Evolutionary conservation across 2,113 vertebrate species (phyloP).

Genomic region (Bombycilla garrulus): DNA sequence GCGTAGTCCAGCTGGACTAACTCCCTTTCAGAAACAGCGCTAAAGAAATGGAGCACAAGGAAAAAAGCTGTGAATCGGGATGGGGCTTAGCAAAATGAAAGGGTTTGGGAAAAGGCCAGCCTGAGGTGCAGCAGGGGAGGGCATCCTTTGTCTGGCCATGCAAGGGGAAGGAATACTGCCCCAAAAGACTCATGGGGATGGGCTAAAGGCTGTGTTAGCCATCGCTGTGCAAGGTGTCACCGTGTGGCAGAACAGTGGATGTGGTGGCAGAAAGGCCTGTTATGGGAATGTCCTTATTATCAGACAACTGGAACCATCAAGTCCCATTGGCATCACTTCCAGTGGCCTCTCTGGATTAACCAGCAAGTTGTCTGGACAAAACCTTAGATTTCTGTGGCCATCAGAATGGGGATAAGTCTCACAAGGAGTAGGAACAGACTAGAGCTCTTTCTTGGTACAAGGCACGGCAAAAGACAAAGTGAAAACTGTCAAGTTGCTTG

Average conservation of each 20-base stretch:
- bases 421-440: not conserved
- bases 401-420: not conserved
- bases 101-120: not conserved
- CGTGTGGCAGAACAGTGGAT: fast-evolving
- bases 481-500: not conserved
- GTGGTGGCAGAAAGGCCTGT: not conserved
- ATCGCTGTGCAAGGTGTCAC: fast-evolving
- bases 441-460: not conserved
- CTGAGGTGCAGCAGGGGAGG: not conserved
- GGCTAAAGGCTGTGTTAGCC: not conserved
- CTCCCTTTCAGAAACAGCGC: not conserved
- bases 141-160: not conserved
- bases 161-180: not conserved
- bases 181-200: fast-evolving
- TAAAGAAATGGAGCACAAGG: not conserved
- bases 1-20: not conserved
- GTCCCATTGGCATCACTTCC: not conserved
- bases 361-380: not conserved
- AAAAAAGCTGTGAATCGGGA: not conserved
- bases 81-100: not conserved
- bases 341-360: not conserved
- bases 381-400: not conserved
- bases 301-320: not conserved
- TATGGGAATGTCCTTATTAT: fast-evolving
- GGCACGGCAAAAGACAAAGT: not conserved